Conservation (phyloP, 2,797 vertebrate genomes). For the Choloepus didactylus region DNA sequence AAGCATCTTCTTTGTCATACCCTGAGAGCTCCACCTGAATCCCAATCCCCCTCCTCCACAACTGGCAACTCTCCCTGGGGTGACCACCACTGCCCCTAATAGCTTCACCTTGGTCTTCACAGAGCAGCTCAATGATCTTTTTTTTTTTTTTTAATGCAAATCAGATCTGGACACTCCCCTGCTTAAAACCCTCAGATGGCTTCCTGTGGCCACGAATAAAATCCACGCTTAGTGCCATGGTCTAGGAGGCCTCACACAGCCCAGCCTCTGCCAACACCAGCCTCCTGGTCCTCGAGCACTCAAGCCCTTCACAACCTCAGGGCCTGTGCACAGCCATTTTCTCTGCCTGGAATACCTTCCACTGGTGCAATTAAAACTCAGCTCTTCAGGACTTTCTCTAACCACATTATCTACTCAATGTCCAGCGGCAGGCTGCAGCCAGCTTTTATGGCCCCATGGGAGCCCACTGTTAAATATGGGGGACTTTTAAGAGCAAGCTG, state of each 20-base stretch:
- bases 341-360: not conserved
- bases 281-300: not conserved
- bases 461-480: not conserved
- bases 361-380: not conserved
- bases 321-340: constrained; percentile 30
- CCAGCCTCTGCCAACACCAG: not conserved
- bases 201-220: constrained; percentile 47
- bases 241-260: not conserved
- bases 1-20: not conserved
- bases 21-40: not conserved
- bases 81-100: not conserved
- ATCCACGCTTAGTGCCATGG: not conserved
- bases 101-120: not conserved
- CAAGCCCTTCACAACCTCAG: not conserved
- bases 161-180: not conserved
- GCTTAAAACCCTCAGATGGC: not conserved
- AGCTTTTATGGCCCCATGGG: not conserved
- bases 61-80: not conserved
- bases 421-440: rapidly evolving
- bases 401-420: not conserved
- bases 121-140: not conserved
- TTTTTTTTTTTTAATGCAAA: not conserved
- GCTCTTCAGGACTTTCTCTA: not conserved
- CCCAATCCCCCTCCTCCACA: not conserved
- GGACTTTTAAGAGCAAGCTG: not conserved